These are phyloP conservation scores for Propithecus coquereli DNA, from an alignment of 2,113 vertebrate genomes.

Conservation along the genomic window DNA sequence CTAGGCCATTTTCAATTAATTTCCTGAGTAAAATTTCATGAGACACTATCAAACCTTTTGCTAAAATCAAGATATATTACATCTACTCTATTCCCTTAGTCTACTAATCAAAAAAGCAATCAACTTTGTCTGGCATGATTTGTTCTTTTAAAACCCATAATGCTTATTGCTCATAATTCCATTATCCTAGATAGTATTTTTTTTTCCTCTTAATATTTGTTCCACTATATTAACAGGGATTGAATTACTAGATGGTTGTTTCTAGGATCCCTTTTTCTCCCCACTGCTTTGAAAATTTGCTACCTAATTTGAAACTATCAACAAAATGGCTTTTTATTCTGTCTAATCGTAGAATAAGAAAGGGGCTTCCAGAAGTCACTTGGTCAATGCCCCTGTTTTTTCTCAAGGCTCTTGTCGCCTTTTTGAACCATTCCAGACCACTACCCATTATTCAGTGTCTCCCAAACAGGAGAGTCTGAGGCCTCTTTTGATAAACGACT, in stretches of 20 bases:
- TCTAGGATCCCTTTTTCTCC: constrained; percentile 30
- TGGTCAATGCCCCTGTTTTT: neutral
- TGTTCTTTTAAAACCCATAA: constrained; percentile 78
- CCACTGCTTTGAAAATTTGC: constrained; percentile 58
- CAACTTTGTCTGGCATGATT: constrained; percentile 79
- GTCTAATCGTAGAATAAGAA: neutral
- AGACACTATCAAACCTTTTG: constrained; percentile 79
- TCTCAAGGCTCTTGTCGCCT: neutral
- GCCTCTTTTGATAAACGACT: neutral
- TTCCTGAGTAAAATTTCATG: constrained; percentile 78
- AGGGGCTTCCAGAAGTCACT: neutral
- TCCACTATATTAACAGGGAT: constrained; percentile 74
- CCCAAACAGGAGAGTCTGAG: neutral
- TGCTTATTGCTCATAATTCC: constrained; percentile 80
- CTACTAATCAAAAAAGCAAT: constrained; percentile 81
- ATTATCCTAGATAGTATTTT: constrained; percentile 74
- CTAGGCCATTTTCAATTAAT: constrained; percentile 77
- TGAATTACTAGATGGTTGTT: constrained; percentile 67
- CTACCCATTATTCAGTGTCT: neutral
- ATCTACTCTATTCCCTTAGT: constrained; percentile 75
- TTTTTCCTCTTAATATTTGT: constrained; percentile 76
- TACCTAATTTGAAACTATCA: constrained; percentile 55
- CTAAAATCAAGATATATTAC: constrained; percentile 80
- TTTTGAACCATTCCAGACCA: neutral
- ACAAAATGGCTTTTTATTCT: constrained; percentile 21